Evolutionary conservation across 2,888 invertebrate genomes (phyloP).

Genomic region (Lottia scabra): DNA sequence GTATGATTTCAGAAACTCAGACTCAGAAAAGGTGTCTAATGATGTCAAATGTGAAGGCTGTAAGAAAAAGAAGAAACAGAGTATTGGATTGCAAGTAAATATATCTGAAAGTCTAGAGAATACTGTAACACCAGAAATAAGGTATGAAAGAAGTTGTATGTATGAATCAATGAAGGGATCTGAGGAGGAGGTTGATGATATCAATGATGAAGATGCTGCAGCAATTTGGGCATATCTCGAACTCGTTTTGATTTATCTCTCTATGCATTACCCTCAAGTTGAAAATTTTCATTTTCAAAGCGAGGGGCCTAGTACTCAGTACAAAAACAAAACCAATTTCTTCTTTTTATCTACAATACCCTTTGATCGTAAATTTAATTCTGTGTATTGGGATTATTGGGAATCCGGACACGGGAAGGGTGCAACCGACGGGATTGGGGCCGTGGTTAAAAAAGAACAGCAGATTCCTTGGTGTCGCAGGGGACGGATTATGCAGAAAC

Average conservation of each 20-base stretch:
- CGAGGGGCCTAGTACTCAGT: conserved; percentile 66
- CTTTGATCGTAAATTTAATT: conserved; percentile 40
- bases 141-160: too few relatives aligned
- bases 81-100: too few relatives aligned
- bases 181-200: neutral
- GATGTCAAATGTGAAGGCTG: too few relatives aligned
- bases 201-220: conserved; percentile 44
- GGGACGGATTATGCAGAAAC: conserved; percentile 23
- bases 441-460: conserved; percentile 51
- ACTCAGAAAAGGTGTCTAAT: too few relatives aligned
- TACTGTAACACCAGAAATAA: too few relatives aligned
- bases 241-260: conserved; percentile 44
- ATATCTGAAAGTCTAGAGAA: too few relatives aligned
- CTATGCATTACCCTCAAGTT: conserved; percentile 7
- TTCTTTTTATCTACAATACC: conserved; percentile 28
- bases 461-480: conserved; percentile 35
- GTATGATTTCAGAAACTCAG: too few relatives aligned
- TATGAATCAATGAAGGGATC: too few relatives aligned
- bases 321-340: conserved; percentile 66
- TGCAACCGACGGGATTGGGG: conserved; percentile 60
- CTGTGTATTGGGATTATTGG: conserved; percentile 57
- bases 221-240: conserved; percentile 67
- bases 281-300: conserved; percentile 44
- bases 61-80: too few relatives aligned
- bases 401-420: conserved; percentile 64